phyloP scores from a whole-genome alignment of 2,888 invertebrate genomes.

The Cheilosia variabilis region DNA sequence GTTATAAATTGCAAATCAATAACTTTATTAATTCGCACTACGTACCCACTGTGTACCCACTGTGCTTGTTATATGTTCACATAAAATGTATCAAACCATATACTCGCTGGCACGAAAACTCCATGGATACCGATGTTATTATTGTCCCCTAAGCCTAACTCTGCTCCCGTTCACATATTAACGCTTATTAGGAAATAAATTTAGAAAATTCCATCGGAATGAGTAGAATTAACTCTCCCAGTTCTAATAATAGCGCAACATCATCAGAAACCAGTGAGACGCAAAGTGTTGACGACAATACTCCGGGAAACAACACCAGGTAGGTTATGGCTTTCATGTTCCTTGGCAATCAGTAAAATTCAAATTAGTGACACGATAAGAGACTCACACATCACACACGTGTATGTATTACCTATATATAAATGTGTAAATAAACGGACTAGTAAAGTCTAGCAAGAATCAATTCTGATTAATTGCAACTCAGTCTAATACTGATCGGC shows the following conservation, averaged over 20 bases:
- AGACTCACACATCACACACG: constrained; percentile 48
- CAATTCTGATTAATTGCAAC: constrained; percentile 3
- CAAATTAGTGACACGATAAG: constrained; percentile 44
- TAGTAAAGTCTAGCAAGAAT: background rate
- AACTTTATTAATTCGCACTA: constrained; percentile 26
- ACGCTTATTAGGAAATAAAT: background rate
- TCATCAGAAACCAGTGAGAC: constrained; percentile 82
- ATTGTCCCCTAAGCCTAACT: constrained; percentile 6
- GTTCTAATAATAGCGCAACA: constrained; percentile 80
- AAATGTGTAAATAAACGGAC: background rate
- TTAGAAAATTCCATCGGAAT: constrained; percentile 36
- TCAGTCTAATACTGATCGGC: constrained; percentile 39
- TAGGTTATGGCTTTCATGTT: constrained; percentile 53
- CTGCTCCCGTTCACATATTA: background rate
- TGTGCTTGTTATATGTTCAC: background rate
- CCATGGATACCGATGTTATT: constrained; percentile 61
- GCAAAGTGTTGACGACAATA: constrained; percentile 81
- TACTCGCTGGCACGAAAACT: constrained; percentile 5
- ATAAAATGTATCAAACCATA: background rate
- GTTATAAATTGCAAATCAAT: constrained; percentile 35
- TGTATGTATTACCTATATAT: background rate
- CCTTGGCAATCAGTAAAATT: constrained; percentile 40
- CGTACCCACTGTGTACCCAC: background rate
- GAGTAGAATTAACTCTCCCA: constrained; percentile 71
- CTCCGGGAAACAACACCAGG: constrained; percentile 61